Evolutionary conservation across 2,888 invertebrate genomes (phyloP).

Genomic region (Acleris sparsana): DNA sequence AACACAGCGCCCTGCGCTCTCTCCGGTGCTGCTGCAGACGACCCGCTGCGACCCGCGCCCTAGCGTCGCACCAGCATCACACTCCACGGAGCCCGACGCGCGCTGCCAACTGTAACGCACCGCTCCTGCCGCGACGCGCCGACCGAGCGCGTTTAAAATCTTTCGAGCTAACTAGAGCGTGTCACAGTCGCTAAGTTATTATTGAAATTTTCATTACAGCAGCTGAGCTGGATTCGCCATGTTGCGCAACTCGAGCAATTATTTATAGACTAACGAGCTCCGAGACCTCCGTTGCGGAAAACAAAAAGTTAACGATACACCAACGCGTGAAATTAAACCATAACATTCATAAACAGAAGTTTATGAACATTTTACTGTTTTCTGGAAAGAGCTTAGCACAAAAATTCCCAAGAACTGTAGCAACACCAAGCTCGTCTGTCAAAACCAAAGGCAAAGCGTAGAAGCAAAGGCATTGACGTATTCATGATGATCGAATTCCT

Average conservation of each 20-base stretch:
- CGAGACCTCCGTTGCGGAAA: slow-evolving; percentile 18
- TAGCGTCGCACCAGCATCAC: slow-evolving; percentile 51
- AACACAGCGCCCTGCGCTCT: slow-evolving; percentile 47
- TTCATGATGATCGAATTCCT: neutral
- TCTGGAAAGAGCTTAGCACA: slow-evolving; percentile 25
- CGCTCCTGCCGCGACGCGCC: slow-evolving; percentile 49
- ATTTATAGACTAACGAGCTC: slow-evolving; percentile 40
- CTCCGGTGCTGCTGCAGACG: slow-evolving; percentile 12
- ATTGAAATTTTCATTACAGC: slow-evolving; percentile 66
- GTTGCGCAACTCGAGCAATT: slow-evolving; percentile 72
- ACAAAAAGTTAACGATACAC: slow-evolving; percentile 44
- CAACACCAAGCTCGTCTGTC: slow-evolving; percentile 27
- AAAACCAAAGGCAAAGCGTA: neutral
- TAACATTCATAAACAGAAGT: slow-evolving; percentile 33
- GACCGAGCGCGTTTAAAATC: slow-evolving; percentile 55
- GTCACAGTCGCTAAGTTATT: slow-evolving; percentile 68
- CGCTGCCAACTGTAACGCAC: slow-evolving; percentile 60
- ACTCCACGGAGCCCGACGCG: slow-evolving; percentile 50
- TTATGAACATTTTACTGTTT: slow-evolving; percentile 32
- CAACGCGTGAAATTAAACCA: slow-evolving; percentile 20
- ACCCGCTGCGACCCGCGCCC: slow-evolving; percentile 27
- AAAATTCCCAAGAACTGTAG: slow-evolving; percentile 21
- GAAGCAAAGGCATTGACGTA: neutral
- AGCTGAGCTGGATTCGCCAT: slow-evolving; percentile 81
- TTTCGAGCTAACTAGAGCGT: slow-evolving; percentile 71